Base-by-base conservation (phyloP, 2,797 vertebrate genomes). In the Brotula barbata region DNA sequence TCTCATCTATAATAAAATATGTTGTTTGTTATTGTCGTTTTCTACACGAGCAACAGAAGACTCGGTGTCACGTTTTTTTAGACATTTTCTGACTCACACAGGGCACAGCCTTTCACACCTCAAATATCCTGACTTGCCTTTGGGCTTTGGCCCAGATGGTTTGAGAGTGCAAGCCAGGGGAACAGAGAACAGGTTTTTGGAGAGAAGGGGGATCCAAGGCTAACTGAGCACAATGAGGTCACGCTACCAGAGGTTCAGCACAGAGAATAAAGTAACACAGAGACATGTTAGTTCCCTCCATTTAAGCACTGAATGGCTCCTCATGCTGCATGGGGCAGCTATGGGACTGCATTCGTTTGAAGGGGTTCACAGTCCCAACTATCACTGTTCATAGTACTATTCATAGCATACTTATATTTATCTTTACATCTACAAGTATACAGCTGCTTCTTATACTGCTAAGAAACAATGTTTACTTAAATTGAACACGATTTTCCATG, bases 221-320 rank as follows among this genome's bases (percentile, higher is more conserved):
- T 49, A 69, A 61, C 74, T 54, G 61, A 77, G 66, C 64, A 54
- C 54, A 79, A 58, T 71, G 77, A 82, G 84, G 76, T 83, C 60
- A 71, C 16, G 9, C 61, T 70, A 45, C 23, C 54, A 45, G 47
- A 23, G 53, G 74, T 44, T 68, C 39, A 12, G 33, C 13, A 50
- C 44, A 41, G 12, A 62, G 53, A 70, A 52, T 51, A 55, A 57
- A 76, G 60, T 55, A 19, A 20, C 28, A 51, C 25, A 68, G 25
- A 28, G 21, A 66, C 42, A 13, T 34, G 7, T 48, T 59, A 4
- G 50, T 20, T 33, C 41, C 17, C 46, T 71, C 34, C 11, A 12
- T 0, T 56, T 15, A 68, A 49, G 20, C 50, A 41, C 19, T 42
- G 19, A 59, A 17, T 64, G 40, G 68, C 19, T 23, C 19, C 11